Base-by-base conservation (phyloP, 2,797 vertebrate genomes). In the Lepus oiostolus region DNA sequence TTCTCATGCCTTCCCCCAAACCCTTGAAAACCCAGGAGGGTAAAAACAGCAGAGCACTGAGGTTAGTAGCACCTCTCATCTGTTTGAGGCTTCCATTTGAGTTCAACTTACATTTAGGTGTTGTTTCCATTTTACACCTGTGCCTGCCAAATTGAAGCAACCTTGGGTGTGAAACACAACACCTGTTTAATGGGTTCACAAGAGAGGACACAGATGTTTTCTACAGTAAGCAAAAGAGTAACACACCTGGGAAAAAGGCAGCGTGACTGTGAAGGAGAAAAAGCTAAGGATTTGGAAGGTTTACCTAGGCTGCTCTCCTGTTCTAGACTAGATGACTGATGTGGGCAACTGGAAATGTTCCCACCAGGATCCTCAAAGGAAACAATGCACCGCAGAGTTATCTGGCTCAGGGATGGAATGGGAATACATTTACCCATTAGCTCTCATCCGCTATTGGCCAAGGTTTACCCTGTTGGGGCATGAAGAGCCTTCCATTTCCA, bases 151-250 rank as follows among this genome's bases (percentile, higher is more conserved):
- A 85, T 95, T 4, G 0, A 70, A 96, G 74, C 86, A 89, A 86
- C 90, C 72, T 94, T 95, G 71, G 85, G 90, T 96, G 96, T 93
- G 92, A 97, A 97, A 96, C 71, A 80, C 65, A 42, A 71, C 95
- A 94, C 96, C 95, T 96, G 96, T 87, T 96, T 96, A 94, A 96
- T 96, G 74, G 94, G 93, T 4, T 0, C 47, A 26, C 26, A 52
- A 94, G 83, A 95, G 65, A 91, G 63, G 86, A 89, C 88, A 87
- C 92, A 97, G 95, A 94, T 97, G 96, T 95, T 96, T 95, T 79
- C 76, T 47, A 47, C 91, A 96, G 84, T 84, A 97, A 97, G 94
- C 92, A 85, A 93, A 95, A 82, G 95, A 86, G 92, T 85, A 94
- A 91, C 72, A 90, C 86, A 95, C 92, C 96, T 96, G 80, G 93